A percentile compares a stretch with the other conserved stretches of the same genome.
Evolutionary conservation across 2,888 invertebrate genomes (phyloP).

Genomic region (Dyspetes luteomarginatus): DNA sequence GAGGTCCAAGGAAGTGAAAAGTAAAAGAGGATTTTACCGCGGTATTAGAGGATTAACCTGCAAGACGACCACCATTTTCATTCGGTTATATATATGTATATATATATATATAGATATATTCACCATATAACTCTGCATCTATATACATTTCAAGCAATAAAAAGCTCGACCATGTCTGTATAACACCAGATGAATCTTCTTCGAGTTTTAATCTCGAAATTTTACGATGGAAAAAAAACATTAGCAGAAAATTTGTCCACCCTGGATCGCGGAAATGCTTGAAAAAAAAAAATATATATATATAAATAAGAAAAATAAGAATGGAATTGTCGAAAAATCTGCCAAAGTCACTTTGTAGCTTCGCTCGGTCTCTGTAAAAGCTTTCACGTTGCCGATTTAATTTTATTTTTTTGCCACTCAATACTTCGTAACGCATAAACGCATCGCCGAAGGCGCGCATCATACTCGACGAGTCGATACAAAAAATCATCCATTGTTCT

Average conservation of each 20-base stretch:
- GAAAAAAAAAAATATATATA: too few species aligned
- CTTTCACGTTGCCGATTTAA: slow-evolving; percentile 24
- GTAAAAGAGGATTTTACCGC: slow-evolving; percentile 55
- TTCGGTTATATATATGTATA: not conserved
- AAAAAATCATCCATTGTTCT: not conserved
- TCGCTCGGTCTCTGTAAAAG: slow-evolving; percentile 26
- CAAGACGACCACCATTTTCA: not conserved
- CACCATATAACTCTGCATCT: not conserved
- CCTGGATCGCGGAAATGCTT: too few species aligned
- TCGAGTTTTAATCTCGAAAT: too few species aligned
- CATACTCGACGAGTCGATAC: not conserved
- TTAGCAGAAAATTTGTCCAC: too few species aligned
- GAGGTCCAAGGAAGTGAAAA: slow-evolving; percentile 58
- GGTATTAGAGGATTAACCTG: slow-evolving; percentile 58
- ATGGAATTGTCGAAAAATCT: too few species aligned
- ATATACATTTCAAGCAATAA: not conserved
- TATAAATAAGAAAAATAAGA: not conserved
- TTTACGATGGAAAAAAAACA: too few species aligned
- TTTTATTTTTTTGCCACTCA: slow-evolving; percentile 23
- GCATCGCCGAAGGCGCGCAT: slow-evolving; percentile 3
- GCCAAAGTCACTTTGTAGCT: not conserved
- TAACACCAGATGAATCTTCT: too few species aligned
- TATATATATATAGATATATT: not conserved
- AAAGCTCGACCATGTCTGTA: too few species aligned
- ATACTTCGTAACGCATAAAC: slow-evolving; percentile 24